phyloP scores from a whole-genome alignment of 2,888 invertebrate species.

The Lepidonotus clava region DNA sequence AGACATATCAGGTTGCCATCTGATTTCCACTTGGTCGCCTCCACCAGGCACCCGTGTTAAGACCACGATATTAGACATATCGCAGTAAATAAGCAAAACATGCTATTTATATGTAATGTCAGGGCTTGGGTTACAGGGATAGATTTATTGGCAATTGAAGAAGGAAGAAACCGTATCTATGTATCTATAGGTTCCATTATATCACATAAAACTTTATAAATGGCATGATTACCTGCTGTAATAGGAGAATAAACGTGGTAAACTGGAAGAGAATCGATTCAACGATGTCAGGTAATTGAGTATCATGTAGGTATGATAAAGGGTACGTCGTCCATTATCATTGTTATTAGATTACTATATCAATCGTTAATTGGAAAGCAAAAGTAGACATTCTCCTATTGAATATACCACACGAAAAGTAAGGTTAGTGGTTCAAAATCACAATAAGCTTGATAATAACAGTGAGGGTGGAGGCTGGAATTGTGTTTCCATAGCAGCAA shows the following conservation, averaged over 20 bases:
- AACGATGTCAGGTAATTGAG: not conserved
- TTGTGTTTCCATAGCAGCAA: not conserved
- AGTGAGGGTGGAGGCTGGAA: too few relatives aligned
- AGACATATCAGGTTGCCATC: not conserved
- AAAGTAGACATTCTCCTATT: not conserved
- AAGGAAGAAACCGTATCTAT: too few relatives aligned
- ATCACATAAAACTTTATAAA: not conserved
- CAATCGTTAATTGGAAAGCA: not conserved
- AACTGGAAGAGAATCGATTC: not conserved
- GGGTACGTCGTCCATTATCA: not conserved
- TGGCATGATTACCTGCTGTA: not conserved
- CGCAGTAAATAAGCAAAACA: not conserved
- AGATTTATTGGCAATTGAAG: not conserved
- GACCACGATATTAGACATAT: conserved; percentile 17
- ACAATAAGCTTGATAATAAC: too few relatives aligned
- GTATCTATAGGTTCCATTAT: not conserved
- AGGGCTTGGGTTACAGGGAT: not conserved
- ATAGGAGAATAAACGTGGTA: not conserved
- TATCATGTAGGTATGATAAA: not conserved
- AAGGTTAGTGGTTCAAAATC: too few relatives aligned
- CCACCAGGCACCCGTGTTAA: not conserved
- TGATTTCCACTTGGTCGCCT: not conserved
- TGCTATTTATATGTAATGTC: conserved; percentile 21
- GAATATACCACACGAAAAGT: not conserved
- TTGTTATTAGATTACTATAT: not conserved